Evolutionary conservation across 2,888 invertebrate species (phyloP).

Genomic region (Scaptomyza polygonia): DNA sequence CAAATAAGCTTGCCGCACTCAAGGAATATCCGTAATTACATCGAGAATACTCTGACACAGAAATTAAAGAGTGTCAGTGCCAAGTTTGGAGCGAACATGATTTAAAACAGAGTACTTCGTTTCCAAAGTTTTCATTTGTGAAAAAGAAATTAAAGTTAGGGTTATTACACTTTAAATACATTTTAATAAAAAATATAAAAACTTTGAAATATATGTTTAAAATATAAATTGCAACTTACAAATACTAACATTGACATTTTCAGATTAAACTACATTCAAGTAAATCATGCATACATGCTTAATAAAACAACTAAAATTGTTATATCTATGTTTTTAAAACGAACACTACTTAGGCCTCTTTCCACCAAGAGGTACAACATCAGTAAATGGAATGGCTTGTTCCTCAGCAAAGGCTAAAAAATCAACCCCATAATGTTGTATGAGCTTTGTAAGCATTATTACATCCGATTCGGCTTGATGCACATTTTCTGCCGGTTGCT

Average conservation of each 20-base stretch:
- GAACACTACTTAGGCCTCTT: background rate
- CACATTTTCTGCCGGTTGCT: conserved; percentile 84
- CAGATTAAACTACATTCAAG: background rate
- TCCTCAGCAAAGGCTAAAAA: conserved; percentile 86
- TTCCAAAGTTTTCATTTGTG: too few species aligned
- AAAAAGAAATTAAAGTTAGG: too few species aligned
- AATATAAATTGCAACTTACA: background rate
- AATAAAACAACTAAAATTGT: background rate
- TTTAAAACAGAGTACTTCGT: too few species aligned
- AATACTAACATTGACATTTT: background rate
- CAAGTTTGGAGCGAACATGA: too few species aligned
- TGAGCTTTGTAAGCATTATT: conserved; percentile 87
- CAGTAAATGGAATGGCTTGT: conserved; percentile 72
- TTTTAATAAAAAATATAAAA: background rate
- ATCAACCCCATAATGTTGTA: conserved; percentile 85
- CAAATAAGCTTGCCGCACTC: too few species aligned
- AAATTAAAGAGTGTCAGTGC: too few species aligned
- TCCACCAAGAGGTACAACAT: conserved; percentile 59
- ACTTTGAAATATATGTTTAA: background rate
- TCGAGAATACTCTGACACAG: too few species aligned
- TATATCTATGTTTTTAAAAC: background rate
- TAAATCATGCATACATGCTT: conserved; percentile 2
- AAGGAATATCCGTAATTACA: too few species aligned
- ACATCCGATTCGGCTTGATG: conserved; percentile 90
- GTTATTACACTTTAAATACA: background rate